A percentile compares a stretch with the other conserved stretches of the same genome.
Evolutionary conservation across 2,113 vertebrate species (phyloP).

Genomic region (Rattus rattus): DNA sequence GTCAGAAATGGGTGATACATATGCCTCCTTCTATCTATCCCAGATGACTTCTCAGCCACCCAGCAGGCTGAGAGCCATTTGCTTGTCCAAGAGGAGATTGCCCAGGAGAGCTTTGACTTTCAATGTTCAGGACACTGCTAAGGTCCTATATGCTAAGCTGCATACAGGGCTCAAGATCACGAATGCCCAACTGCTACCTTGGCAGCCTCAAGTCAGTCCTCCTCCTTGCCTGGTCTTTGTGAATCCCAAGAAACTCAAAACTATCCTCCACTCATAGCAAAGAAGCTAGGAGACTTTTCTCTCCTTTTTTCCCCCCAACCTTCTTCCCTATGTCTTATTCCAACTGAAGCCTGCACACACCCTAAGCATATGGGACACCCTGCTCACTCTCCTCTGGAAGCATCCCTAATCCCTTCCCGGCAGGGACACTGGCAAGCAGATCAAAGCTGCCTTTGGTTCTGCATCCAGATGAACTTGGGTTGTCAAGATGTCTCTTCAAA

Average conservation of each 20-base stretch:
- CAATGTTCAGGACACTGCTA: fast-evolving
- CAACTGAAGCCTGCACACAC: neutral
- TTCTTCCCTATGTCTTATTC: neutral
- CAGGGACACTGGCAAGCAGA: constrained; percentile 45
- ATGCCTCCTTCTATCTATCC: fast-evolving
- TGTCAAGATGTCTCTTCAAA: constrained; percentile 64
- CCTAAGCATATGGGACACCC: neutral
- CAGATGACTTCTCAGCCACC: fast-evolving
- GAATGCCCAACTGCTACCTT: neutral
- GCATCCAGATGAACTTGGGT: neutral
- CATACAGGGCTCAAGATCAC: neutral
- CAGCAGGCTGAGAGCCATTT: neutral
- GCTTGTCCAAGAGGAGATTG: too few species aligned
- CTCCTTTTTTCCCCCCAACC: too few species aligned
- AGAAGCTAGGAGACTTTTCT: neutral
- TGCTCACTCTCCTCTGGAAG: neutral
- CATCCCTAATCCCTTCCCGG: neutral
- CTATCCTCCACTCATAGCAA: fast-evolving
- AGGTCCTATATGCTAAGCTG: too few species aligned
- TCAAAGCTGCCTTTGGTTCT: constrained; percentile 64
- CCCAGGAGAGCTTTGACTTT: neutral
- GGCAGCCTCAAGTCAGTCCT: neutral
- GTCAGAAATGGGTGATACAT: neutral
- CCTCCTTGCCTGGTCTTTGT: neutral
- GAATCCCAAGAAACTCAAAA: neutral